Evolutionary conservation across 2,797 vertebrate species (phyloP).

Genomic region (Bradypodion ventrale): DNA sequence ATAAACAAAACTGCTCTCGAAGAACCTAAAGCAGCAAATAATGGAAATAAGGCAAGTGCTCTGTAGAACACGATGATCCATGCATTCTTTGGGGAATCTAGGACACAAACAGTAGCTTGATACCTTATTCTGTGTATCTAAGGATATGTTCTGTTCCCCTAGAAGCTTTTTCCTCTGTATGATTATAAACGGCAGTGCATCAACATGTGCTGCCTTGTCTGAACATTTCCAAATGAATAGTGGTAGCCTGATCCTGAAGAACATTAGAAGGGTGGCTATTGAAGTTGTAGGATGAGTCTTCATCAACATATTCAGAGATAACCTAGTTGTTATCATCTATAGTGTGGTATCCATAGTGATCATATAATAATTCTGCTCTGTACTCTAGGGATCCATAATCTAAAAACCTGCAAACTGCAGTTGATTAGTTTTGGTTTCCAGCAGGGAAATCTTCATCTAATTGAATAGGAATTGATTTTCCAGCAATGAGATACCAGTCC

Average conservation of each 20-base stretch:
- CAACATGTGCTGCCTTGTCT: background rate
- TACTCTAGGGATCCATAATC: slow-evolving; percentile 10
- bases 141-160: background rate
- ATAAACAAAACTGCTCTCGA: slow-evolving; percentile 14
- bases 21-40: slow-evolving; percentile 29
- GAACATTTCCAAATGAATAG: slow-evolving; percentile 4
- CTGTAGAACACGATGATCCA: background rate
- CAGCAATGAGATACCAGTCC: slow-evolving; percentile 18
- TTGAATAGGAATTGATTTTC: slow-evolving; percentile 53
- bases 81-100: background rate
- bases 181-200: background rate
- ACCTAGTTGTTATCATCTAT: background rate
- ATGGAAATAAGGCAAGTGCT: slow-evolving; percentile 17
- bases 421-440: slow-evolving; percentile 38
- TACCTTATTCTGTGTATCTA: background rate
- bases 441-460: slow-evolving; percentile 52
- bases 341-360: slow-evolving; percentile 13
- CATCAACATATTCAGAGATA: slow-evolving; percentile 12
- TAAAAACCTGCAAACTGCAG: slow-evolving; percentile 36
- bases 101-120: background rate
- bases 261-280: background rate
- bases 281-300: background rate
- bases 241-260: slow-evolving; percentile 7
- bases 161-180: background rate
- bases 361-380: slow-evolving; percentile 14